A percentile compares a stretch with the other conserved stretches of the same genome.
phyloP scores from a whole-genome alignment of 2,797 vertebrate species.

The Alosa sapidissima region DNA sequence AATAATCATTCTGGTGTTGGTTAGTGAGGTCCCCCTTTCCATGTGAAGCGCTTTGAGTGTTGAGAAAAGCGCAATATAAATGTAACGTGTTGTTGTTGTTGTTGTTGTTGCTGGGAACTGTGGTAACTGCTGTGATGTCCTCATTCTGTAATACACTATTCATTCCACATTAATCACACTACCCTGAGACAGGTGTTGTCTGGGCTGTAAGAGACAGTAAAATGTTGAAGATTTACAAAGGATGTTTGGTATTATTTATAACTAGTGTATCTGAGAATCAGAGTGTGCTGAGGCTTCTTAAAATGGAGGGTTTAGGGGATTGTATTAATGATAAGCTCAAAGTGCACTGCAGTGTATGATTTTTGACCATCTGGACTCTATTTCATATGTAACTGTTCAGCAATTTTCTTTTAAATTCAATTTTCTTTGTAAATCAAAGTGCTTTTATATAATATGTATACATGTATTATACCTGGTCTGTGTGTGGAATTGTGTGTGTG shows the following conservation, averaged over 20 bases:
- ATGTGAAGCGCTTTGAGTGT: no score
- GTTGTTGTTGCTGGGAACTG: background rate
- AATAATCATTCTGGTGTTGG: no score
- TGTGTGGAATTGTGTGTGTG: background rate
- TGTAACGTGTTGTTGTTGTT: no score
- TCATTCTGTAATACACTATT: background rate
- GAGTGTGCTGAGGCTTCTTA: background rate
- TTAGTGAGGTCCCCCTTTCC: no score
- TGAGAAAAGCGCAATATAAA: no score
- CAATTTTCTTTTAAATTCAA: background rate
- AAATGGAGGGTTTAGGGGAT: background rate
- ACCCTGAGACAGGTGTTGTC: background rate
- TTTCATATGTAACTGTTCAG: conserved; percentile 20
- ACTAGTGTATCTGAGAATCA: background rate
- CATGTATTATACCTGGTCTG: background rate
- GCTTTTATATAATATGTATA: background rate
- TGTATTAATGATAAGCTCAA: conserved; percentile 42
- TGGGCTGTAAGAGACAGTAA: background rate
- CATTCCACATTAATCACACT: conserved; percentile 11
- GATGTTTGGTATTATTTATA: background rate
- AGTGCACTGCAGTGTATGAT: conserved; percentile 57
- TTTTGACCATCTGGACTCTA: conserved; percentile 66
- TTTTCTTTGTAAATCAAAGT: no score
- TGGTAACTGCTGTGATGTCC: background rate
- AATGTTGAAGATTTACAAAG: background rate